Percentiles rank a stretch among this genome's conserved stretches.
Evolutionary conservation across 2,888 invertebrate genomes (phyloP).

Genomic region (Agrotis segetum): DNA sequence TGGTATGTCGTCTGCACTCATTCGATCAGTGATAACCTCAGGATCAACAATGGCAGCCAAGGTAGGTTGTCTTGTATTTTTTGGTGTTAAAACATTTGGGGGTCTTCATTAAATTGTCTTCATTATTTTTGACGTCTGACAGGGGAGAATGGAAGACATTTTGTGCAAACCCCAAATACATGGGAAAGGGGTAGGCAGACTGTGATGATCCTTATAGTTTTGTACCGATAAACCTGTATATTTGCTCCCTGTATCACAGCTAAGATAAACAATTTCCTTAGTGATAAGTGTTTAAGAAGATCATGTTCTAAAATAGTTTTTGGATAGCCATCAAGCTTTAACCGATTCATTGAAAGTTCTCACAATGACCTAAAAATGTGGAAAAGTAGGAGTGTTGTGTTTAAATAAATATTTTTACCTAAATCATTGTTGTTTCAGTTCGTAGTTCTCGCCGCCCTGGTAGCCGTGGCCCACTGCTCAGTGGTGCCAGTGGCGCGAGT

Average conservation of each 20-base stretch:
- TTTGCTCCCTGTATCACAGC: background rate
- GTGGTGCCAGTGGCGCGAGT: constrained; percentile 78
- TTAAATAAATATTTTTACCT: background rate
- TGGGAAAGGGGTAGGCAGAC: no score
- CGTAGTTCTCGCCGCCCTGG: constrained; percentile 80
- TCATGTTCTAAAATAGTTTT: background rate
- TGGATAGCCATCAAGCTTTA: background rate
- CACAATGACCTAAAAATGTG: background rate
- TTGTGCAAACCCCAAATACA: no score
- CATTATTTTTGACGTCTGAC: no score
- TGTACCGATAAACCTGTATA: no score
- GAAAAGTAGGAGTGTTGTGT: background rate
- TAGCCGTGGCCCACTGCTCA: constrained; percentile 79
- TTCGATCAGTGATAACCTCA: constrained; percentile 74
- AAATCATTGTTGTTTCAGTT: constrained; percentile 72
- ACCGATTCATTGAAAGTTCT: background rate
- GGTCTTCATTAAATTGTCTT: no score
- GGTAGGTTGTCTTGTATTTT: constrained; percentile 65
- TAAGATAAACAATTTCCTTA: background rate
- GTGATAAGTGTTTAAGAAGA: background rate
- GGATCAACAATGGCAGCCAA: constrained; percentile 82
- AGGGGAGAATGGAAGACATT: no score
- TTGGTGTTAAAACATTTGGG: background rate
- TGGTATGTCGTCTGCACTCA: constrained; percentile 68
- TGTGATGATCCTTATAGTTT: background rate